Base-by-base conservation (phyloP, 2,888 invertebrate genomes). In the Brachyopa scutellaris region DNA sequence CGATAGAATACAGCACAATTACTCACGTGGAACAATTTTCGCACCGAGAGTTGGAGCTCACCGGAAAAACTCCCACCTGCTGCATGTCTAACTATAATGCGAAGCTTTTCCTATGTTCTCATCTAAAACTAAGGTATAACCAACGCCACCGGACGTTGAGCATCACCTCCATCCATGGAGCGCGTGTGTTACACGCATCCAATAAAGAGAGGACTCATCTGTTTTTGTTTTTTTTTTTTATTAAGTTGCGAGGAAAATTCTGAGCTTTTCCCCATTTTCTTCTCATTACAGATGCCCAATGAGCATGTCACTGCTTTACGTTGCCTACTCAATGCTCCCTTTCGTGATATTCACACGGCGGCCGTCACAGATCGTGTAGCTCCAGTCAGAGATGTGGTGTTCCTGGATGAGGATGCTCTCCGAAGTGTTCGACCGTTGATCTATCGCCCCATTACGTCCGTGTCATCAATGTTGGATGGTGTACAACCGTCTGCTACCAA, bases 311-410 rank as follows among this genome's bases (percentile, higher is more conserved):
- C 85, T 53, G 84, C 86, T 19, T 85, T 90, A 31, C 88, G 89
- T 64, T 90, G 89, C 59, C 84, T 90, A 1, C 82, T 90, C 23
- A 87, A 89, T 74, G 87, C 87, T 4, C 87, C 90, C 11, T 89
- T 90, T 66, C 87, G 89, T 9, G 89, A 90, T 82, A 84, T 89
- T 23, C 88, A 88, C 57, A 87, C 89, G 23, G 87, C 89, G 31
- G 85, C 85, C 21, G 84, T 85, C 26, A 84, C 86, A 74, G 78
- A 78, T 73, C 88, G 89, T 19, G 67, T 87, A 11, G 86, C 88
- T 23, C 87, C 89, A 33, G 88, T 89, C 7, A 88, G 88, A 74
- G 88, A 89, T 85, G 88, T 88, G 29, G 89, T 88, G 36, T 89
- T 88, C 64, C 84, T 88, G 6, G 88, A 90, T 73, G 87, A 89